phyloP scores from a whole-genome alignment of 2,888 invertebrate species.

The Agonopterix alstromeriana region DNA sequence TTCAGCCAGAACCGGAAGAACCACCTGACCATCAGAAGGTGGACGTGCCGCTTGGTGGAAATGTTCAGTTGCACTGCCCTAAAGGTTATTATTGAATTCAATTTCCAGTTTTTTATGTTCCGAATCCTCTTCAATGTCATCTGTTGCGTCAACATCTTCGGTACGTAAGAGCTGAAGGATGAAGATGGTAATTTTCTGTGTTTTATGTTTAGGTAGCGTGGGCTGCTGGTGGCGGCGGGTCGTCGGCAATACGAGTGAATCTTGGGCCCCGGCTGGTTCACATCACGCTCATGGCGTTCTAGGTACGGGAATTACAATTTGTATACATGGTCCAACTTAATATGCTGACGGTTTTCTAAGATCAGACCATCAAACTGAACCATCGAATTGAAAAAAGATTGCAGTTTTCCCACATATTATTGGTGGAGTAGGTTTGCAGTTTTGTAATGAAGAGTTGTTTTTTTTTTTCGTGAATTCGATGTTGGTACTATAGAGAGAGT shows the following conservation, averaged over 20 bases:
- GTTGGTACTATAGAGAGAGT: too few species aligned
- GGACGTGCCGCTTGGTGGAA: constrained; percentile 91
- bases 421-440: too few species aligned
- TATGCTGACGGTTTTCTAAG: too few species aligned
- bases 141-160: too few species aligned
- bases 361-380: too few species aligned
- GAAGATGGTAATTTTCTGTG: background rate
- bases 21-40: constrained; percentile 78
- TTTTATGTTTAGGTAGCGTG: constrained; percentile 47
- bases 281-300: constrained; percentile 65
- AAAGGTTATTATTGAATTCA: constrained; percentile 67
- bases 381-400: too few species aligned
- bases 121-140: too few species aligned
- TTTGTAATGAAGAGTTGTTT: too few species aligned
- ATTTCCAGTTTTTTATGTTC: too few species aligned
- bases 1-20: constrained; percentile 28
- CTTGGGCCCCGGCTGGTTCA: constrained; percentile 61
- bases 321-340: too few species aligned
- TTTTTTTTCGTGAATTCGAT: too few species aligned
- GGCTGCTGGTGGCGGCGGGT: constrained; percentile 70
- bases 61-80: constrained; percentile 90
- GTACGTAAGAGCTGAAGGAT: background rate
- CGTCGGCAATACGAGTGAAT: constrained; percentile 52
- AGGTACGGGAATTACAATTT: constrained; percentile 26
- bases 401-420: too few species aligned